Percentiles rank a stretch among this genome's conserved stretches.
Evolutionary conservation across 2,797 vertebrate species (phyloP).

Genomic region (Hydrophis major): DNA sequence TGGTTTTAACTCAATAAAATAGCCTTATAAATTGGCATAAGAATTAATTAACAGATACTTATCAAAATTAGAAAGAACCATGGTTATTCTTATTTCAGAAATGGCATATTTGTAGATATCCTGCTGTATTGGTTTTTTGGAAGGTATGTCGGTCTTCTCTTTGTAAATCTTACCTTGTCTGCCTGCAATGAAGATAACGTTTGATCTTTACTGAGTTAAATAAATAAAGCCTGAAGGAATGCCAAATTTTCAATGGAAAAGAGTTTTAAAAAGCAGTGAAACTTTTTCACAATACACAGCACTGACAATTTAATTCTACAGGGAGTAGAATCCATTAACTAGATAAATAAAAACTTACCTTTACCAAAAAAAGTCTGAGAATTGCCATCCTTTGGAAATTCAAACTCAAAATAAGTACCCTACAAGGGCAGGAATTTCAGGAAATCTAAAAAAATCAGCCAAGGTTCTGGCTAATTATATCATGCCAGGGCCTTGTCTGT

Average conservation of each 20-base stretch:
- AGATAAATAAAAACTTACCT: neutral
- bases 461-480: neutral
- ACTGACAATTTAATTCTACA: conserved; percentile 17
- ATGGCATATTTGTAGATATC: neutral
- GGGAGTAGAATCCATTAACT: conserved; percentile 30
- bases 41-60: neutral
- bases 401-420: no score
- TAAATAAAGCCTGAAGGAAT: conserved; percentile 8
- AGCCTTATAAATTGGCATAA: neutral
- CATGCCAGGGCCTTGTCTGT: neutral
- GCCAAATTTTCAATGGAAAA: neutral
- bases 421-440: neutral
- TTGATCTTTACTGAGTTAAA: neutral
- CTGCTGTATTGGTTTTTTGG: neutral
- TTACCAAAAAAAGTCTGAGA: neutral
- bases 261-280: neutral
- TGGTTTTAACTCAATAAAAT: neutral
- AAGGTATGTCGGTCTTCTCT: neutral
- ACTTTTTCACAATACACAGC: conserved; percentile 1
- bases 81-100: neutral
- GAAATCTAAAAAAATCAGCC: neutral
- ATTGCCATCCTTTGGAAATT: neutral
- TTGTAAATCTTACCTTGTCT: neutral
- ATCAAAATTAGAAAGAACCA: neutral
- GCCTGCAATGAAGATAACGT: no score